Percentiles rank a stretch among this genome's conserved stretches.
Conservation (phyloP, 2,797 vertebrate species). For the Rhinogobio ventralis region DNA sequence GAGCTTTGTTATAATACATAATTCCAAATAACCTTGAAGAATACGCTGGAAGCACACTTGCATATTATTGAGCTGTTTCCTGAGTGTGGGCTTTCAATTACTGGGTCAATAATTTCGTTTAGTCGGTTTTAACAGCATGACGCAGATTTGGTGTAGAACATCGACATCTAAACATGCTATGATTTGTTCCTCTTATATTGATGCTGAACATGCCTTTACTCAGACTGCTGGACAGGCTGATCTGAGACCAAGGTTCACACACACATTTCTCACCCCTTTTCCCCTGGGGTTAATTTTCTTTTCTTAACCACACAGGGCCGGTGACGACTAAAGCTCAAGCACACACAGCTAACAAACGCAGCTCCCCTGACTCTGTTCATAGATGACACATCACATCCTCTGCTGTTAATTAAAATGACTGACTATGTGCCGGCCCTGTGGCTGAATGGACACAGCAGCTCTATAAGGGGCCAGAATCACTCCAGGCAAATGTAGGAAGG, state of each 20-base stretch:
- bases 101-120: constrained; percentile 59
- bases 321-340: constrained; percentile 60
- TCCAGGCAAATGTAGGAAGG: constrained; percentile 15
- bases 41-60: constrained; percentile 17
- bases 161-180: constrained; percentile 18
- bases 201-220: constrained; percentile 46
- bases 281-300: constrained; percentile 79
- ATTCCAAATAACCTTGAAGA: constrained; percentile 55
- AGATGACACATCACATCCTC: constrained; percentile 65
- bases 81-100: constrained; percentile 47
- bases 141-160: constrained; percentile 24
- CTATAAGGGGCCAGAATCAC: constrained; percentile 54
- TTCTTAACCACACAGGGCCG: constrained; percentile 74
- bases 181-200: not conserved
- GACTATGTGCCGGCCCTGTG: constrained; percentile 56
- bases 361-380: constrained; percentile 63
- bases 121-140: constrained; percentile 55
- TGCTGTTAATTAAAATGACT: constrained; percentile 77
- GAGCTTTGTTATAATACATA: constrained; percentile 48
- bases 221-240: constrained; percentile 16
- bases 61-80: constrained; percentile 23
- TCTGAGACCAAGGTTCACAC: constrained; percentile 59
- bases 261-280: constrained; percentile 67
- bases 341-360: constrained; percentile 67
- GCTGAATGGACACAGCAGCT: constrained; percentile 57